These are phyloP conservation scores for Drosophila repleta DNA, from an alignment of 1,140 invertebrate species.

Conservation along the genomic window DNA sequence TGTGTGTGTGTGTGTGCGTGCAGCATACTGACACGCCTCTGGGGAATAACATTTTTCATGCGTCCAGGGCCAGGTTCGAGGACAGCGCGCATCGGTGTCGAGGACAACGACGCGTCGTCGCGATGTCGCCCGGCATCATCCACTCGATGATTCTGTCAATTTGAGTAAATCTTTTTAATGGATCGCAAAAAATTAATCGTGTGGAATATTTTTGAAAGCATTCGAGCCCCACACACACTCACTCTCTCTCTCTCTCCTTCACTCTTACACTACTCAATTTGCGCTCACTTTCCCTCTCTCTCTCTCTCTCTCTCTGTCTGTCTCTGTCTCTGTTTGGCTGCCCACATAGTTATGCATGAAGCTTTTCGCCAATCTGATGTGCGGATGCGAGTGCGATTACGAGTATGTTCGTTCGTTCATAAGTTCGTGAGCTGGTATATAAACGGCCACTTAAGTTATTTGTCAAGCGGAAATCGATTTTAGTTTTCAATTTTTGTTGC, in stretches of 20 bases:
- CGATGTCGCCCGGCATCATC: slow-evolving; percentile 23
- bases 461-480: slow-evolving; percentile 75
- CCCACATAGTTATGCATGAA: slow-evolving; percentile 30
- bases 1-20: slow-evolving; percentile 1
- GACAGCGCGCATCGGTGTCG: slow-evolving; percentile 22
- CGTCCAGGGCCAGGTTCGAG: slow-evolving; percentile 53
- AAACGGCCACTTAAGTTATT: slow-evolving; percentile 71
- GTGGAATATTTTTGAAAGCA: slow-evolving; percentile 72
- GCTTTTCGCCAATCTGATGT: slow-evolving; percentile 32
- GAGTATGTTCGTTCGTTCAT: slow-evolving; percentile 25
- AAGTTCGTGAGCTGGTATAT: slow-evolving; percentile 42
- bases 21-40: slow-evolving; percentile 7
- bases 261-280: background rate
- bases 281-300: too few species aligned
- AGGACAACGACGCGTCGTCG: slow-evolving; percentile 26
- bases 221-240: background rate
- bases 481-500: slow-evolving; percentile 60
- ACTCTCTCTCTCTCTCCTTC: background rate
- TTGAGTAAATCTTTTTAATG: slow-evolving; percentile 82
- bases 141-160: slow-evolving; percentile 74
- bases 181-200: slow-evolving; percentile 65
- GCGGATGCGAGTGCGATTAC: slow-evolving; percentile 14
- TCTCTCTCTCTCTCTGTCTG: background rate
- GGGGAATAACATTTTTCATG: slow-evolving; percentile 52
- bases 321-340: background rate